Conservation (phyloP, 2,797 vertebrate genomes). For the Tokudaia tokunoshimensis region DNA sequence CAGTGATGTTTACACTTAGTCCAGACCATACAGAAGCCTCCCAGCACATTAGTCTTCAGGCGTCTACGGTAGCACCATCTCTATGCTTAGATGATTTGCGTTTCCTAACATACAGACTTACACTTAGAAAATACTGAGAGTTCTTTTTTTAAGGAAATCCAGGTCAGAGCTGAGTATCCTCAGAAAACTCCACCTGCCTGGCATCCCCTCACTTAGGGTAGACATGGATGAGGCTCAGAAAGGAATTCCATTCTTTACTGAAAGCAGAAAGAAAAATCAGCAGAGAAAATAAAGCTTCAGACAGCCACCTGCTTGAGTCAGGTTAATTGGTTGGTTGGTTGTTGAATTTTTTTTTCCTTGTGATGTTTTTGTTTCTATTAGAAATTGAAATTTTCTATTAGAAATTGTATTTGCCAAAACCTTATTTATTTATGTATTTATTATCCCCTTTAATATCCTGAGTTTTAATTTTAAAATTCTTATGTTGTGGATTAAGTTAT, state of each 20-base stretch:
- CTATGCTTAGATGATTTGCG: background rate
- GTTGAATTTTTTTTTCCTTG: background rate
- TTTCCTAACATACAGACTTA: conserved; percentile 31
- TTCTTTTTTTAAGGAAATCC: background rate
- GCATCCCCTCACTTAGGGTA: background rate
- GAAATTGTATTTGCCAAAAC: conserved; percentile 17
- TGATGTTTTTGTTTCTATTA: conserved; percentile 49
- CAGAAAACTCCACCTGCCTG: background rate
- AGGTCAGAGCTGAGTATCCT: background rate
- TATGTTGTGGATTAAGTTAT: conserved; percentile 66
- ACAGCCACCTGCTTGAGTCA: background rate
- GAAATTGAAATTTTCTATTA: conserved; percentile 34
- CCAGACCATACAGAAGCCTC: background rate
- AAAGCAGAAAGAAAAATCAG: conserved; percentile 31
- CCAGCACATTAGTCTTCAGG: background rate
- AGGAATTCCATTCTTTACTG: conserved; percentile 47
- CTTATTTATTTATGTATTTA: background rate
- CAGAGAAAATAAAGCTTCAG: conserved; percentile 52
- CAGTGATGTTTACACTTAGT: background rate
- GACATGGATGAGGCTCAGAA: conserved; percentile 48
- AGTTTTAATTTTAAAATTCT: conserved; percentile 49
- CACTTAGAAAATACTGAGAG: conserved; percentile 10
- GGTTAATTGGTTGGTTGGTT: background rate
- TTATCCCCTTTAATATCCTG: conserved; percentile 22
- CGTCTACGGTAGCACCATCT: background rate